These are phyloP conservation scores for Clarias fuscus DNA, from an alignment of 2,797 vertebrate species.

Conservation along the genomic window DNA sequence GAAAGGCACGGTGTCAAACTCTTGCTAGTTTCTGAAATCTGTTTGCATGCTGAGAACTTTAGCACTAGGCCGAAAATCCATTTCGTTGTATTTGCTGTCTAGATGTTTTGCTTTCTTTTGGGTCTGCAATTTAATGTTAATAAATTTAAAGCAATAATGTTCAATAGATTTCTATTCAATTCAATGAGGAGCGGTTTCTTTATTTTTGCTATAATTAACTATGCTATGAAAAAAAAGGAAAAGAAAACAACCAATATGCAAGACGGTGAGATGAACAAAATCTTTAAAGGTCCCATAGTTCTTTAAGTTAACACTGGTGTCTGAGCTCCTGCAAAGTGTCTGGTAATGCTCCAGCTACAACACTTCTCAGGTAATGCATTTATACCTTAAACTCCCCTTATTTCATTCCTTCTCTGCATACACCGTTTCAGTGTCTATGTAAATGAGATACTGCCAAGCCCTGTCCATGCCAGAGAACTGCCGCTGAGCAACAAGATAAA, in stretches of 20 bases:
- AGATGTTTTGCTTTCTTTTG: neutral
- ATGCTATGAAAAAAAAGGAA: neutral
- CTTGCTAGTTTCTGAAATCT: neutral
- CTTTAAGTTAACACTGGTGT: too few relatives aligned
- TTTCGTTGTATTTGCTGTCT: neutral
- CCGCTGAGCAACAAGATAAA: too few relatives aligned
- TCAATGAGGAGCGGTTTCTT: neutral
- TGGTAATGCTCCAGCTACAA: too few relatives aligned
- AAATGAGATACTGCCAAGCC: too few relatives aligned
- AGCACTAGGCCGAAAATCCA: neutral
- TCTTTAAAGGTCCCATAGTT: neutral
- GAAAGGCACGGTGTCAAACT: slow-evolving; percentile 3
- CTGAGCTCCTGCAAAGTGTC: too few relatives aligned
- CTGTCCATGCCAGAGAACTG: too few relatives aligned
- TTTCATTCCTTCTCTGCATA: too few relatives aligned
- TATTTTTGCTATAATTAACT: neutral
- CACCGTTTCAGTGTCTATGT: too few relatives aligned
- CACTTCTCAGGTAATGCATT: too few relatives aligned
- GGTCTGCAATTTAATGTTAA: neutral
- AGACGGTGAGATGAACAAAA: neutral
- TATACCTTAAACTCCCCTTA: too few relatives aligned
- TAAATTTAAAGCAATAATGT: neutral
- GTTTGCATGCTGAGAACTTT: neutral
- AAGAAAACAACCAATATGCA: neutral
- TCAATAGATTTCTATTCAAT: neutral